Evolutionary conservation across 2,888 invertebrate genomes (phyloP).

Genomic region (Papilio gigon): DNA sequence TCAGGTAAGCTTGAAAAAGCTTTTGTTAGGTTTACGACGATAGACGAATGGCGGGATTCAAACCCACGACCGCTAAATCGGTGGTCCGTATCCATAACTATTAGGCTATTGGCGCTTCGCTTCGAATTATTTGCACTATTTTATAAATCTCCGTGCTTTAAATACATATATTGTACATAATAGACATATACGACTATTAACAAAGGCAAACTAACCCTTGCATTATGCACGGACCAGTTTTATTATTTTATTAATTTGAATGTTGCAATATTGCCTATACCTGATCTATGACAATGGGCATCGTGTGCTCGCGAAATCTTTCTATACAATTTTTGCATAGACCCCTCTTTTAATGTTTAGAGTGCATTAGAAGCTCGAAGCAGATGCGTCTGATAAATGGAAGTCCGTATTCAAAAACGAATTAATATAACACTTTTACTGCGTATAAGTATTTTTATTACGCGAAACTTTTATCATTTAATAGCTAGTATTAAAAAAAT

Average conservation of each 20-base stretch:
- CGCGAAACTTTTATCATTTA: not conserved
- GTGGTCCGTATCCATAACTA: no score
- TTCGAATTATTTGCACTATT: no score
- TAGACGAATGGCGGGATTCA: no score
- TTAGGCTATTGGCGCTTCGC: no score
- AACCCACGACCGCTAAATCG: no score
- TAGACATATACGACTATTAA: constrained; percentile 38
- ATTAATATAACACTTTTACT: constrained; percentile 45
- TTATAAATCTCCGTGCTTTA: not conserved
- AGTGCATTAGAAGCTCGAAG: constrained; percentile 54
- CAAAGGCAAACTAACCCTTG: constrained; percentile 66
- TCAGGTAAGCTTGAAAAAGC: no score
- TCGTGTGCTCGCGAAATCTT: constrained; percentile 54
- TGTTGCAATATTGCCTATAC: constrained; percentile 79
- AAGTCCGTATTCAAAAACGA: constrained; percentile 38
- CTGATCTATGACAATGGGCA: constrained; percentile 73
- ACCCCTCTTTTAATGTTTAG: constrained; percentile 64
- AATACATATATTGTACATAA: constrained; percentile 21
- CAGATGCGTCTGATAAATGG: constrained; percentile 51
- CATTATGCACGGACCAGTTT: constrained; percentile 66
- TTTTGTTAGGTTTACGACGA: no score
- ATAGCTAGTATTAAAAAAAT: not conserved
- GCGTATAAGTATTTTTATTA: constrained; percentile 34
- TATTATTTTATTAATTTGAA: constrained; percentile 81
- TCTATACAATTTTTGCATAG: constrained; percentile 80